Evolutionary conservation across 64 coral and sea anemone species (phyloP).

Genomic region (Montipora efflorescens): DNA sequence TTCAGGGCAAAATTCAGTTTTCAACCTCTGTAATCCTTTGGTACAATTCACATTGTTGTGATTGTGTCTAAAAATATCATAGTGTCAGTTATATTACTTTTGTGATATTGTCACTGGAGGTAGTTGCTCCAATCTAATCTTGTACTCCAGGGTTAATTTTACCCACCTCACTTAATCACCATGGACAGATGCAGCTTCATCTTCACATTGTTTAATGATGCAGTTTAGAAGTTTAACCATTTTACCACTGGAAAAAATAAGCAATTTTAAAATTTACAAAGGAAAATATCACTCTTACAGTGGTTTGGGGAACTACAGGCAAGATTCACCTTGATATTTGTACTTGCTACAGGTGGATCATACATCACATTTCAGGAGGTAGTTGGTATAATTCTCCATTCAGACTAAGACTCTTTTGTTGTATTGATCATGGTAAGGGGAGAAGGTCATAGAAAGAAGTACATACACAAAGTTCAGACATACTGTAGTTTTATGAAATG

Average conservation of each 20-base stretch:
- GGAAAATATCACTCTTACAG: neutral
- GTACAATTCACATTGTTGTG: neutral
- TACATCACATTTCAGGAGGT: too few species aligned
- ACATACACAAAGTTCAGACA: too few species aligned
- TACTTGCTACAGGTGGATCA: neutral
- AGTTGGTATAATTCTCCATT: too few species aligned
- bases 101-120: constrained; percentile 21
- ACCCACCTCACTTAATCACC: neutral
- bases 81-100: neutral
- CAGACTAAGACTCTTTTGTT: too few species aligned
- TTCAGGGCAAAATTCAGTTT: neutral
- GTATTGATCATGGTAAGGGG: too few species aligned
- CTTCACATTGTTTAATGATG: neutral
- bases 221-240: neutral
- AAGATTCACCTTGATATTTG: neutral
- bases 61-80: neutral
- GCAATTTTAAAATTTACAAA: neutral
- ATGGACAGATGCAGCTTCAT: neutral
- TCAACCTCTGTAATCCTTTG: neutral
- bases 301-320: neutral
- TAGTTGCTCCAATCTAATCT: neutral
- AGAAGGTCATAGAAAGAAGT: too few species aligned
- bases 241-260: too few species aligned
- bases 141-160: neutral
- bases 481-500: too few species aligned